Base-by-base conservation (phyloP, 2,113 vertebrate genomes). In the Aldabrachelys gigantea region DNA sequence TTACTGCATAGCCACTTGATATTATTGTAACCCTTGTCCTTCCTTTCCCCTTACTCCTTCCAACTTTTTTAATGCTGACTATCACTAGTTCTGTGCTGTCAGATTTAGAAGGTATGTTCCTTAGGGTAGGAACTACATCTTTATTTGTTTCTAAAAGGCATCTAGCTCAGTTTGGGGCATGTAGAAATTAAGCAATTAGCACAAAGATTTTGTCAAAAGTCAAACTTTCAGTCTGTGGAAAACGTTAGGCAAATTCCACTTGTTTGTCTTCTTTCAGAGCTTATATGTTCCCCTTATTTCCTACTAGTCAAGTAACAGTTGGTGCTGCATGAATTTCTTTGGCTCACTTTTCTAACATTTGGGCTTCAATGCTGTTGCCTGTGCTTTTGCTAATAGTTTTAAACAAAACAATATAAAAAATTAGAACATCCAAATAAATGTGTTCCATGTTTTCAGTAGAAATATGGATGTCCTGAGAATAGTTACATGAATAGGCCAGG, bases 291-390 rank as follows among this genome's bases (percentile, higher is more conserved):
- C 59, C 13, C 8, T 57, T 87, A 22, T 65, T 35, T 72, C 72
- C 84, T 85, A 8, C 56, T 91, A 82, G 65, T 89, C 95, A 94
- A 52, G 52, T 89, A 97, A 94, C 75, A 89, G 14, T 85, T 80
- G 79, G 44, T 82, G 14, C 35, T 93, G 85, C 57, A n/a, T 59
- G 16, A 31, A 38, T 81, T 87, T 87, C 62, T 72, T 94, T 86
- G 85, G 81, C 93, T 95, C 84, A 6, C 53, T 84, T 95, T 93
- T 91, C 62, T 94, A 93, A 96, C 57, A 81, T 97, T 93, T 88
- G 89, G 90, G 82, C 35, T 95, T 96, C 93, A 80, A 82, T 94
- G 88, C 10, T 53, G 10, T 69, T 93, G 41, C 41, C 29, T 76
- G 31, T 81, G 44, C 31, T 90, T 96, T 86, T 94, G 80, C 89